phyloP scores from a whole-genome alignment of 2,797 vertebrate genomes.

The Salarias fasciatus region DNA sequence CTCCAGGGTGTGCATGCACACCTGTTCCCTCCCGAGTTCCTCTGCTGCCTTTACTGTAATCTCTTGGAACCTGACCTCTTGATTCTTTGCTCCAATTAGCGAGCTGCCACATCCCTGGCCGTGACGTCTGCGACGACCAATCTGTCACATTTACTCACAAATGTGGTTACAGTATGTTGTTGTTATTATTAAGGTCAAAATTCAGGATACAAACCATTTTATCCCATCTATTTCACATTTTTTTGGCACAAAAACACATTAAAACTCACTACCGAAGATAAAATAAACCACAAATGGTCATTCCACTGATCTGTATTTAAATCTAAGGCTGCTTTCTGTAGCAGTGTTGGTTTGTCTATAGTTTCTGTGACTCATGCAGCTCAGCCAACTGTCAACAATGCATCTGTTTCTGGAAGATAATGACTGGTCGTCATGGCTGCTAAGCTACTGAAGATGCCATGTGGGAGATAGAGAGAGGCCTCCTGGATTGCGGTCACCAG shows the following conservation, averaged over 20 bases:
- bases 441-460: constrained; percentile 45
- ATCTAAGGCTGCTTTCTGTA: neutral
- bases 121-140: constrained; percentile 56
- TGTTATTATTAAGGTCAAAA: neutral
- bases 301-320: constrained; percentile 1
- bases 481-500: constrained; percentile 22
- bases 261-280: neutral
- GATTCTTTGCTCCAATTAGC: constrained; percentile 73
- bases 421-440: constrained; percentile 61
- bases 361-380: constrained; percentile 24
- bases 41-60: constrained; percentile 66
- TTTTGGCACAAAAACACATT: neutral
- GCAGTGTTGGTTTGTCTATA: constrained; percentile 2
- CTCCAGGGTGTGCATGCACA: neutral
- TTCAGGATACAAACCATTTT: neutral
- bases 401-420: constrained; percentile 70
- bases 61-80: constrained; percentile 66
- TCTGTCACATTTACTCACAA: constrained; percentile 42
- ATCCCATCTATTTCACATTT: neutral
- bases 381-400: constrained; percentile 42
- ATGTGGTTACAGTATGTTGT: neutral
- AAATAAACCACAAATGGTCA: no score
- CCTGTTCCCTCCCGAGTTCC: constrained; percentile 30
- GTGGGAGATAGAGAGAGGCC: constrained; percentile 48
- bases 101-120: constrained; percentile 44